Conservation (phyloP, 2,113 vertebrate genomes). For the Labeo catla region DNA sequence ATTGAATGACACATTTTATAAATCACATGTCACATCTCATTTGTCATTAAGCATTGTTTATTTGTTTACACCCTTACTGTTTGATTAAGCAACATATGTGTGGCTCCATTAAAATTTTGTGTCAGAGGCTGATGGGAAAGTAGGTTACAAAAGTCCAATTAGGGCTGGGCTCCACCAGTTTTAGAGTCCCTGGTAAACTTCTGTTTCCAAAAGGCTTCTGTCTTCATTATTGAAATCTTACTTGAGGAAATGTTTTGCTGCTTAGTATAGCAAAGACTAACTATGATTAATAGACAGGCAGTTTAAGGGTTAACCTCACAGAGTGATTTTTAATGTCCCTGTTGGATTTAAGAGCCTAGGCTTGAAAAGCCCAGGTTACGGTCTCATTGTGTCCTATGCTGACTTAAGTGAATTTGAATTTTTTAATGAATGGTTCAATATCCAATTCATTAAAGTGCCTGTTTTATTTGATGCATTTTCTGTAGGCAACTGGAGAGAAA, state of each 20-base stretch:
- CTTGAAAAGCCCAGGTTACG: conserved; percentile 65
- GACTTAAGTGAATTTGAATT: conserved; percentile 72
- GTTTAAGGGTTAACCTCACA: conserved; percentile 62
- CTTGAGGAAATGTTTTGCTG: conserved; percentile 8
- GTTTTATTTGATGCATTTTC: conserved; percentile 77
- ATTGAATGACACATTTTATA: too few relatives aligned
- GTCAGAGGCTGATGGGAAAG: background rate
- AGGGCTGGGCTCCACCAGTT: background rate
- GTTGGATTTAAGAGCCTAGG: conserved; percentile 61
- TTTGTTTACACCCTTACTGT: background rate
- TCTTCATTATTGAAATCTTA: background rate
- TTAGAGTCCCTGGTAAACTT: background rate
- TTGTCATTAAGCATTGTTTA: too few relatives aligned
- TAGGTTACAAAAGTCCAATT: background rate
- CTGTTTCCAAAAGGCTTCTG: background rate
- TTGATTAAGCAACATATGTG: conserved; percentile 26
- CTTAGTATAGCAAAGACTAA: conserved; percentile 14
- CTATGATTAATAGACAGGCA: conserved; percentile 8
- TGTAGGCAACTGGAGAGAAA: conserved; percentile 56
- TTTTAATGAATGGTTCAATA: conserved; percentile 80
- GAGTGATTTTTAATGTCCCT: conserved; percentile 64
- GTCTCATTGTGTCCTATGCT: conserved; percentile 69
- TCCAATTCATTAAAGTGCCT: conserved; percentile 83
- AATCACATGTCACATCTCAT: too few relatives aligned
- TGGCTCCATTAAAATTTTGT: conserved; percentile 33